Percentiles rank a stretch among this genome's conserved stretches.
Evolutionary conservation across 2,888 invertebrate species (phyloP).

Genomic region (Phlogophora meticulosa): DNA sequence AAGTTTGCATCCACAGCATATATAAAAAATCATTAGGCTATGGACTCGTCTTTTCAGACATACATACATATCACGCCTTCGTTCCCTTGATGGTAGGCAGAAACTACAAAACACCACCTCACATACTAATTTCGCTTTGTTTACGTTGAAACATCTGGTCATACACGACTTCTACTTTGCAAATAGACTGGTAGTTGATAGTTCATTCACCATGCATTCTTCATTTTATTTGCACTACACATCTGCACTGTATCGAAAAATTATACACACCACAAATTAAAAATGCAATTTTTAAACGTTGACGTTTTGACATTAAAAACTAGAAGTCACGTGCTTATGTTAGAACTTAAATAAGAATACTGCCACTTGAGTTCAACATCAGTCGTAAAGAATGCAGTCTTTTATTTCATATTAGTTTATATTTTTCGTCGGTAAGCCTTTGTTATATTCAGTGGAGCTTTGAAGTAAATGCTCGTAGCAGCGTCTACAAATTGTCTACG

Average conservation of each 20-base stretch:
- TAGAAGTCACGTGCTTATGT: constrained; percentile 3
- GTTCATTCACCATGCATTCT: not conserved
- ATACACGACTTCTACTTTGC: too few species aligned
- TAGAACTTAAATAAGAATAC: constrained; percentile 35
- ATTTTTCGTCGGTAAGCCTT: constrained; percentile 63
- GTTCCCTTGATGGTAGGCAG: too few species aligned
- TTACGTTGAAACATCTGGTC: too few species aligned
- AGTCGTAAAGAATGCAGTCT: constrained; percentile 54
- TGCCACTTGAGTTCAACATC: constrained; percentile 29
- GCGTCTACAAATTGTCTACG: constrained; percentile 73
- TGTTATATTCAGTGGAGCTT: constrained; percentile 64
- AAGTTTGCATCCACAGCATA: too few species aligned
- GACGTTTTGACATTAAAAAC: not conserved
- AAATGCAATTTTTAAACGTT: not conserved
- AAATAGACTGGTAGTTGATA: not conserved
- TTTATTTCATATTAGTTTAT: constrained; percentile 62
- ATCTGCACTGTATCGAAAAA: not conserved
- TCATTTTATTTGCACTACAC: not conserved
- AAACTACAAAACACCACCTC: too few species aligned
- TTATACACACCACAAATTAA: not conserved
- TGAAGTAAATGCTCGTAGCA: constrained; percentile 69
- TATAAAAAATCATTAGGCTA: too few species aligned
- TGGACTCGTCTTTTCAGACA: too few species aligned
- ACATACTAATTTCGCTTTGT: too few species aligned
- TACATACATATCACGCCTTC: too few species aligned